phyloP scores from a whole-genome alignment of 1,140 invertebrate species.

The Drosophila elegans region DNA sequence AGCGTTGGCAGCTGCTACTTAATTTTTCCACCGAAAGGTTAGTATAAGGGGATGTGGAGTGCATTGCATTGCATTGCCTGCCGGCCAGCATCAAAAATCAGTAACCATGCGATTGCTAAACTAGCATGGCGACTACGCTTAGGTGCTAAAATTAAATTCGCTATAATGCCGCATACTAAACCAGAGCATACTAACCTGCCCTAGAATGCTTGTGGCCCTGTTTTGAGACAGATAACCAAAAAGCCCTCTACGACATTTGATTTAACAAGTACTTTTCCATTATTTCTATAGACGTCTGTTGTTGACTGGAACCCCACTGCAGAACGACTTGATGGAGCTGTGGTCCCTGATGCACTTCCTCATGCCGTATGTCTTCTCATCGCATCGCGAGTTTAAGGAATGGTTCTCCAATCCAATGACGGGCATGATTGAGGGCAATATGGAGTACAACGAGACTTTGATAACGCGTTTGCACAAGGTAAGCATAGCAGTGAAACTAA shows the following conservation, averaged over 20 bases:
- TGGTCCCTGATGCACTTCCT: conserved; percentile 99
- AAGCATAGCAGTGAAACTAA: neutral
- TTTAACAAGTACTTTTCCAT: conserved; percentile 3
- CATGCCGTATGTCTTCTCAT: conserved; percentile 99
- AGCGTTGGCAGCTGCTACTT: conserved; percentile 98
- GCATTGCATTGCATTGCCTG: neutral
- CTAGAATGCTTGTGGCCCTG: conserved; percentile 77
- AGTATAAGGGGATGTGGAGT: conserved; percentile 58
- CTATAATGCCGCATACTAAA: conserved; percentile 69
- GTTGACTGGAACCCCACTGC: conserved; percentile 98
- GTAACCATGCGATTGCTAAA: conserved; percentile 76
- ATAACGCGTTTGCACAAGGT: conserved; percentile 98
- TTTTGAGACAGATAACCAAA: conserved; percentile 55
- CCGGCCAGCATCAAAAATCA: conserved; percentile 76
- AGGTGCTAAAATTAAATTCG: conserved; percentile 76
- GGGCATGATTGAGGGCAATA: conserved; percentile 98
- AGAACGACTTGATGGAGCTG: conserved; percentile 99
- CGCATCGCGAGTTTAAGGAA: conserved; percentile 98
- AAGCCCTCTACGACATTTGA: neutral
- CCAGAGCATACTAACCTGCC: conserved; percentile 64
- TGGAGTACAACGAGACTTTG: conserved; percentile 97
- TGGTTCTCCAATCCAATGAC: conserved; percentile 99
- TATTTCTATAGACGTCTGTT: conserved; percentile 91
- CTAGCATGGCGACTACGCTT: conserved; percentile 82
- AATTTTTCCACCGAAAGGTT: conserved; percentile 98